Conservation (phyloP, 2,888 invertebrate genomes). For the Buathra laborator region DNA sequence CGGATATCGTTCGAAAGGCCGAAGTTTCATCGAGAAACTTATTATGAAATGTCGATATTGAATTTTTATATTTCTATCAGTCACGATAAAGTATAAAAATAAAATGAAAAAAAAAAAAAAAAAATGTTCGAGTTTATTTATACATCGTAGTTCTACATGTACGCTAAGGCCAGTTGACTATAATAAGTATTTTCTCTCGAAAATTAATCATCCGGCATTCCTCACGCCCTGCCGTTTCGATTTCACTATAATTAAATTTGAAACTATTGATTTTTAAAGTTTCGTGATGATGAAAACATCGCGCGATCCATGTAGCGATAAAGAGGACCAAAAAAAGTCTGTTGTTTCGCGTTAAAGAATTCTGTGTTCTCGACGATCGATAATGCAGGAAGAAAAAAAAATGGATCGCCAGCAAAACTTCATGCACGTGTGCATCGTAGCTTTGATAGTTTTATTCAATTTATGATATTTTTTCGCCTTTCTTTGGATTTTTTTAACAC, state of each 20-base stretch:
- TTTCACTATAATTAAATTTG: too few relatives aligned
- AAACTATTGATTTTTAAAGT: too few relatives aligned
- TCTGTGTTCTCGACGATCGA: conserved; percentile 30
- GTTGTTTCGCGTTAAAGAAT: neutral
- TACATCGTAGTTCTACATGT: too few relatives aligned
- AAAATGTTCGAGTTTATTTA: too few relatives aligned
- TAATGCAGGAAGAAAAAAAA: conserved; percentile 68
- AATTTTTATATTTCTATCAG: neutral
- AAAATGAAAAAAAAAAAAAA: neutral
- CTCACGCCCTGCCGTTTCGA: too few relatives aligned
- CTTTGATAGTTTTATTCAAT: conserved; percentile 70
- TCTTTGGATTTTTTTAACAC: conserved; percentile 68
- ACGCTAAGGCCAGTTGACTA: too few relatives aligned
- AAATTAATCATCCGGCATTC: too few relatives aligned
- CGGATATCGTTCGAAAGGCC: conserved; percentile 53
- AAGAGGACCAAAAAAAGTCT: neutral
- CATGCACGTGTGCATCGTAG: conserved; percentile 70
- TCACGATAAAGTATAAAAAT: neutral
- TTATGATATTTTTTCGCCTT: conserved; percentile 72
- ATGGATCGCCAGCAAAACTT: conserved; percentile 78
- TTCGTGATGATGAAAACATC: too few relatives aligned
- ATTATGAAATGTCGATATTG: conserved; percentile 56
- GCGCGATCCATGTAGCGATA: neutral
- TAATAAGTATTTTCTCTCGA: too few relatives aligned
- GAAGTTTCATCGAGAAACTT: conserved; percentile 55